Evolutionary conservation across 2,888 invertebrate species (phyloP).

Genomic region (Aphelenchoides bicaudatus): DNA sequence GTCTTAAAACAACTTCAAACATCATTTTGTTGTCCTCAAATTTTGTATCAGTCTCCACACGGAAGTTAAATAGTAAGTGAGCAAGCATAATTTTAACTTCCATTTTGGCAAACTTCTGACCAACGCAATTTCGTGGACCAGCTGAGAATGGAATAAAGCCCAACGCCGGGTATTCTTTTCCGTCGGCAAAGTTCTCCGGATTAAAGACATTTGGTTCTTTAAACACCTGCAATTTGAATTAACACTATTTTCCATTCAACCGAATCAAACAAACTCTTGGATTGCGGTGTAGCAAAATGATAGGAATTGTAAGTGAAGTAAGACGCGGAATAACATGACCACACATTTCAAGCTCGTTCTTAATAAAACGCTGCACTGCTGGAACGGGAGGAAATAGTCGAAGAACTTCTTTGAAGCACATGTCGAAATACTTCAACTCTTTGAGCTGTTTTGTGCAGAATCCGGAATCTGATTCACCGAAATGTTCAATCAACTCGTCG

Average conservation of each 20-base stretch:
- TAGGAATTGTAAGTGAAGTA: conserved; percentile 28
- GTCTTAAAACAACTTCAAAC: conserved; percentile 21
- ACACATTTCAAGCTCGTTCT: conserved; percentile 34
- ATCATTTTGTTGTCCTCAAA: conserved; percentile 16
- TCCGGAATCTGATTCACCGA: conserved; percentile 13
- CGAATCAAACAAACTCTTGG: conserved; percentile 2
- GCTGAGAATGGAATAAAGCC: conserved; percentile 45
- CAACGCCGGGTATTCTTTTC: conserved; percentile 54
- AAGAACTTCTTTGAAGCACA: conserved; percentile 39
- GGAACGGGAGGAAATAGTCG: conserved; percentile 42
- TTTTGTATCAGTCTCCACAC: conserved; percentile 9
- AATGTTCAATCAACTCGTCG: conserved; percentile 29
- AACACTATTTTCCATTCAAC: not conserved
- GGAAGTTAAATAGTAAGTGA: conserved; percentile 52
- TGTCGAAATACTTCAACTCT: conserved; percentile 35
- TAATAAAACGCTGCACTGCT: conserved; percentile 29
- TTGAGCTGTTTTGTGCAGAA: conserved; percentile 29
- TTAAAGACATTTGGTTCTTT: conserved; percentile 47
- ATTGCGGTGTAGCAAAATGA: conserved; percentile 16
- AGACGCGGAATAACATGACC: conserved; percentile 40
- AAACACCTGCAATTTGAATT: not conserved
- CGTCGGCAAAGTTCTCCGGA: conserved; percentile 51
- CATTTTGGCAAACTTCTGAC: conserved; percentile 30
- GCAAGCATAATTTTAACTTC: conserved; percentile 54
- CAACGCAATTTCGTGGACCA: conserved; percentile 51